Conservation (phyloP, 1,140 invertebrate species). For the Zaprionus davidi region DNA sequence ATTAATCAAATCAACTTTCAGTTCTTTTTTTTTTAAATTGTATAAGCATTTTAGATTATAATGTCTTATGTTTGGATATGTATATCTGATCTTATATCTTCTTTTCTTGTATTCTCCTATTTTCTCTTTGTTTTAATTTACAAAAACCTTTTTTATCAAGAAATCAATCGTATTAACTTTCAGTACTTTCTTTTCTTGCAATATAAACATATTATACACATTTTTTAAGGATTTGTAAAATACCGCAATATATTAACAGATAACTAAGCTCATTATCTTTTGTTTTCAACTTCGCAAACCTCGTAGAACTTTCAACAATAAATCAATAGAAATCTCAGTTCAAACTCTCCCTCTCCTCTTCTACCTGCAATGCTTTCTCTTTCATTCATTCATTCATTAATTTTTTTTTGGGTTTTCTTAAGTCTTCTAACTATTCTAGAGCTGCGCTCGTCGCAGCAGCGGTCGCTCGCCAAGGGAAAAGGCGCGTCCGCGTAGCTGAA, state of each 20-base stretch:
- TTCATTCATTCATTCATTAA: background rate
- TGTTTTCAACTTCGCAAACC: too few relatives aligned
- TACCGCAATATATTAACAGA: background rate
- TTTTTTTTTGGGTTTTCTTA: background rate
- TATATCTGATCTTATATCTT: background rate
- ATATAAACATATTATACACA: background rate
- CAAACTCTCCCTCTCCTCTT: background rate
- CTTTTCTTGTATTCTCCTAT: background rate
- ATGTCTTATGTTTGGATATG: background rate
- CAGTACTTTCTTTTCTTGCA: background rate
- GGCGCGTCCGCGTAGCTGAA: conserved; percentile 85
- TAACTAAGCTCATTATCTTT: background rate
- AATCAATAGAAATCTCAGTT: background rate
- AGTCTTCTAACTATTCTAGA: conserved; percentile 12
- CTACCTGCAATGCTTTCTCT: background rate
- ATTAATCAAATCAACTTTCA: too few relatives aligned
- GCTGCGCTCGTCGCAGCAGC: conserved; percentile 52
- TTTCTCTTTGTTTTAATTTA: background rate
- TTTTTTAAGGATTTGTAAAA: background rate
- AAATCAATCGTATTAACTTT: background rate
- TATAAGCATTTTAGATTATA: too few relatives aligned
- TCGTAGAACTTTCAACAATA: background rate
- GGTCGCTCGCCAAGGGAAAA: conserved; percentile 86
- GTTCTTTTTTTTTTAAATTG: too few relatives aligned
- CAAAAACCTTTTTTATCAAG: background rate